These are phyloP conservation scores for Camarhynchus parvulus DNA, from an alignment of 2,113 vertebrate species.

Conservation along the genomic window DNA sequence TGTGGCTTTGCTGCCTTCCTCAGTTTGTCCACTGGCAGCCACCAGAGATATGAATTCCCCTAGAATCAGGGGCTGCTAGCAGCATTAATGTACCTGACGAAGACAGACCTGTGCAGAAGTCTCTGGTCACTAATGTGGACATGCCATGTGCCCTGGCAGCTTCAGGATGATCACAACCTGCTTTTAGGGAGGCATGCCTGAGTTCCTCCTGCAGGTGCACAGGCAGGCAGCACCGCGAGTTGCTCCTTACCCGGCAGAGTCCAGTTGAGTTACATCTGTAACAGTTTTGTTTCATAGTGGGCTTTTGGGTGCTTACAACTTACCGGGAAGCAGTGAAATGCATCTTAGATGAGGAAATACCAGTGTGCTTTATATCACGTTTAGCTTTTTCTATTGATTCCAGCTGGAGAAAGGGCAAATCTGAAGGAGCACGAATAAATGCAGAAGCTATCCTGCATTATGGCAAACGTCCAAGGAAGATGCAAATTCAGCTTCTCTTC, in stretches of 20 bases:
- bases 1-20: not conserved
- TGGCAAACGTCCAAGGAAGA: not conserved
- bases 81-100: not conserved
- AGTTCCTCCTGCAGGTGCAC: not conserved
- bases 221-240: not conserved
- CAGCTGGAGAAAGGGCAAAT: slow-evolving; percentile 17
- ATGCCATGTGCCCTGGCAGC: not conserved
- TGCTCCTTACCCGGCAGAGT: not conserved
- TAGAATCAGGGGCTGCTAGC: not conserved
- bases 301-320: not conserved
- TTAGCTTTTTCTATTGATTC: slow-evolving; percentile 13
- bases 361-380: not conserved
- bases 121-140: not conserved
- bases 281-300: not conserved
- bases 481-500: not conserved
- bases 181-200: rapidly evolving
- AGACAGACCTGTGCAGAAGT: not conserved
- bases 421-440: not conserved
- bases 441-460: not conserved
- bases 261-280: not conserved
- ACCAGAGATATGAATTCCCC: not conserved
- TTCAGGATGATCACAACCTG: not conserved
- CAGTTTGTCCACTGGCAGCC: not conserved
- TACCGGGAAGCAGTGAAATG: not conserved
- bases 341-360: slow-evolving; percentile 28